Base-by-base conservation (phyloP, 2,888 invertebrate species). In the Chromoteleia sp. region DNA sequence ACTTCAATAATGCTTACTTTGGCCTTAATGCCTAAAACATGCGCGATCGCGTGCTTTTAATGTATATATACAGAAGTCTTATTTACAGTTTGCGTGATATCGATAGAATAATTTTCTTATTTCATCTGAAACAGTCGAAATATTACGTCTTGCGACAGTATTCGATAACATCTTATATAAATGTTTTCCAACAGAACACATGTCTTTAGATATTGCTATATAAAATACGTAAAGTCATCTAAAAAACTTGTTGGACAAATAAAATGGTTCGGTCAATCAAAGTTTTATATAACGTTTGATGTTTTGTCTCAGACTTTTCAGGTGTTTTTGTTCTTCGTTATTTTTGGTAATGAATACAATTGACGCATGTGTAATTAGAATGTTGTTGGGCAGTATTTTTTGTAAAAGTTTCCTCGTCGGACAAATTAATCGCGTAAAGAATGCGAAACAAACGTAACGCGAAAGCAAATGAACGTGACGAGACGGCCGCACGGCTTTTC, bases 141-240 rank as follows among this genome's bases (percentile, higher is more conserved):
- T 80, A 70, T 61, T 75, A 67, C 36, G 52, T 63, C 58, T 61
- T 29, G 61, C 59, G 80, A 70, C 58, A 73, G 75, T 70, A 80
- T 71, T 81, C 54, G 75, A 76, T 81, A 76, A 81, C 81, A 71
- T 81, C 36, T 3, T 76, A 71, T 80, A 80, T 70, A 80, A 80
- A 75, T 68, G 80, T 80, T 65, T 76, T 30, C 25, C 39, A 81
- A 81, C 59, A 59, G 48, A 80, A 75, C 61, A 56, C 73, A 17
- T 39, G 50, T 36, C 4, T 71, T 77, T 61, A 19, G 56, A 48
- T 70, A 65, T 56, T 71, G 58, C 33, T 63, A 56, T 77, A 63
- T 70, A 54, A 71, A 78, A 71, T 45, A 78, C 48, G 70, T 61
- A 77, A 70, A 61, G 50, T 59, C 29, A 33, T 70, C 54, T 70